Base-by-base conservation (phyloP, 2,888 invertebrate genomes). In the Phasia obesa region DNA sequence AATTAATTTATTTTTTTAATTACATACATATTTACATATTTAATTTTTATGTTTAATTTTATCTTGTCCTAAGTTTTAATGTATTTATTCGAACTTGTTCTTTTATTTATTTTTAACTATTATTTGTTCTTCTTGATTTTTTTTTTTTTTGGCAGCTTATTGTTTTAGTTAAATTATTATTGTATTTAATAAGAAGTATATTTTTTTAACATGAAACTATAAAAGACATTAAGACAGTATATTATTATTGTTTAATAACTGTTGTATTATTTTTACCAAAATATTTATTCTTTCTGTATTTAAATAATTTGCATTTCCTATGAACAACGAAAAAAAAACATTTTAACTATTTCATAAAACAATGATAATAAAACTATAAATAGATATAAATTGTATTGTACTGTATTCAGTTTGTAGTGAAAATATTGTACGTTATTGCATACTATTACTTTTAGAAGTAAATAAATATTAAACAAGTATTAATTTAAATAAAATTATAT, bases 381-480 rank as follows among this genome's bases (percentile, higher is more conserved):
- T n/a, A n/a, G n/a, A n/a, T n/a, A n/a, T n/a, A n/a, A n/a, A n/a
- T n/a, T n/a, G n/a, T n/a, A n/a, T 70, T 69, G 53, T 27, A 55
- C 64, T 60, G 44, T 27, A 62, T 59, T 76, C 38, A 59, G 35
- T 62, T 62, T 67, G 64, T 79, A 74, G 53, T 55, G 49, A 42
- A 75, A 6, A 55, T 51, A 74, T 67, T 62, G 35, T 64, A 73
- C 73, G 81, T 81, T 73, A 75, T 69, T 73, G 81, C 62, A 82
- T 78, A 82, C 60, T 74, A 79, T 79, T 78, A 77, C 21, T 70
- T 74, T 73, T 67, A 81, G 57, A 23, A 49, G 51, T 31, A n/a
- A 70, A 75, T 65, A 64, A 49, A 75, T 74, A 70, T 42, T 53
- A 80, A 80, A 80, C 62, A 80, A 83, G 70, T 83, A 71, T 83